Percentiles rank a stretch among this genome's conserved stretches.
Conservation (phyloP, 2,113 vertebrate species). For the Aleadryas rufinucha region DNA sequence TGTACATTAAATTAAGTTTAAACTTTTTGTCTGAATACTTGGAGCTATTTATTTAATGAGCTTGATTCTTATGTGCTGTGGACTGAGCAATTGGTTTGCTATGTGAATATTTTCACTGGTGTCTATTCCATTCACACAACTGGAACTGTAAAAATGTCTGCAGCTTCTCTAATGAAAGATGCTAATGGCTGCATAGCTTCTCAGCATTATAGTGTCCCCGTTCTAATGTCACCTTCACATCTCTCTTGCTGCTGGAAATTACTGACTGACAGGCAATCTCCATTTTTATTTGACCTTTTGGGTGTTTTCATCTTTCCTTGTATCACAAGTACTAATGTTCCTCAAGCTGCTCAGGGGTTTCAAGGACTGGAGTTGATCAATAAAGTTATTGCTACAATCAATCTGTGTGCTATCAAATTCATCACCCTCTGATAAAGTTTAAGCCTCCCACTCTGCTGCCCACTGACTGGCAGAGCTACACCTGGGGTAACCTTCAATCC, state of each 20-base stretch:
- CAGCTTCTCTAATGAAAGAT: neutral
- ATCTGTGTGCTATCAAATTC: neutral
- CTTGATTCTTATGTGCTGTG: neutral
- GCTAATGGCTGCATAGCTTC: neutral
- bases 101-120: neutral
- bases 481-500: neutral
- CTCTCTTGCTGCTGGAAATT: neutral
- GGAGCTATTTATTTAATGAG: neutral
- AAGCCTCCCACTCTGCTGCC: neutral
- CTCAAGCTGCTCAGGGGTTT: neutral
- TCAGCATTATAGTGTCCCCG: neutral
- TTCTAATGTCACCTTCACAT: neutral
- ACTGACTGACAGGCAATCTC: neutral
- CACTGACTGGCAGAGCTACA: neutral
- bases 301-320: neutral
- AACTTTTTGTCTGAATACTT: neutral
- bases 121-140: neutral
- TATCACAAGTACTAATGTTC: neutral
- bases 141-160: neutral
- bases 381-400: neutral
- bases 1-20: neutral
- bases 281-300: neutral
- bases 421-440: neutral
- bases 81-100: neutral
- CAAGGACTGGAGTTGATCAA: neutral